Conservation (phyloP, 2,113 vertebrate species). For the Cyphomyrus plagiostoma region DNA sequence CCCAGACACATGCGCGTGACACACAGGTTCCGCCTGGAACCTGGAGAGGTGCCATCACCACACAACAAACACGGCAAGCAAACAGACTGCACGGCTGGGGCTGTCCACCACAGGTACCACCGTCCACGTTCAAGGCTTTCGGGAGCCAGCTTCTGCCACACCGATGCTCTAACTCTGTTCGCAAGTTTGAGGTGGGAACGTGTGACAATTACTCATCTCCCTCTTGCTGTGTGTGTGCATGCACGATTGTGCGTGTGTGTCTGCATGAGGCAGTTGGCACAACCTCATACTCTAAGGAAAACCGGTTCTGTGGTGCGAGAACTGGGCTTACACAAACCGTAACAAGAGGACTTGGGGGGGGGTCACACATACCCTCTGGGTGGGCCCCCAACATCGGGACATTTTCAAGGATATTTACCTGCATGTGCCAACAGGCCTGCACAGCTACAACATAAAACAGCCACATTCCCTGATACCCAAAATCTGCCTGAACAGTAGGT, state of each 20-base stretch:
- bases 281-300: conserved; percentile 25
- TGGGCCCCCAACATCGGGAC: not conserved
- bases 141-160: conserved; percentile 32
- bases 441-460: not conserved
- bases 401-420: conserved; percentile 1
- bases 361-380: not conserved
- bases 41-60: not conserved
- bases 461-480: not conserved
- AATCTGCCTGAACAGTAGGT: not conserved
- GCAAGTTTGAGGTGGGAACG: not conserved
- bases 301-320: not conserved
- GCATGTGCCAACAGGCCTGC: not conserved
- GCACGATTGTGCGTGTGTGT: not conserved
- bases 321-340: conserved; percentile 35
- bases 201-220: conserved; percentile 16
- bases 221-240: not conserved
- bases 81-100: conserved; percentile 35
- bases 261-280: not conserved
- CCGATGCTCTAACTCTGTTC: conserved; percentile 36
- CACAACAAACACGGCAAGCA: not conserved
- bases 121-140: conserved; percentile 38
- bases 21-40: not conserved
- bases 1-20: not conserved
- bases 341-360: conserved; percentile 22
- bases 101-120: conserved; percentile 37